Conservation (phyloP, 1,140 invertebrate genomes). For the Aphelenchoides besseyi region DNA sequence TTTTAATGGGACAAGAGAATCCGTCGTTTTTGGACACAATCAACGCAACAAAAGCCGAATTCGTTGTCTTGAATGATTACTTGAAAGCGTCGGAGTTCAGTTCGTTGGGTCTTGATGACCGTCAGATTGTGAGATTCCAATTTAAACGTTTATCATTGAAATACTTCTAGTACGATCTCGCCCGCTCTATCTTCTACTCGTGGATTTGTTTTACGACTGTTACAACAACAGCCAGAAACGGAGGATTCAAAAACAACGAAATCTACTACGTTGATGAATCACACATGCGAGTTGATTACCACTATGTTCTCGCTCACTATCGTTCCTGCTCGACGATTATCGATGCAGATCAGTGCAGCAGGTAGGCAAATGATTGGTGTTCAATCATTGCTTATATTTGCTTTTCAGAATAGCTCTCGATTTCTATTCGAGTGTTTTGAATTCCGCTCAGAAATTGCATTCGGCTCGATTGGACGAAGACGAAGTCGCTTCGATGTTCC, state of each 20-base stretch:
- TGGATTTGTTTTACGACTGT: constrained; percentile 10
- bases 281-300: constrained; percentile 4
- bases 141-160: not conserved
- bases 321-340: not conserved
- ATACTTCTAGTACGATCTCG: not conserved
- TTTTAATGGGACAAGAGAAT: not conserved
- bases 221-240: constrained; percentile 6
- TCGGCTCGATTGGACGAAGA: not conserved
- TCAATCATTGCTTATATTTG: not conserved
- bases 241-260: constrained; percentile 15
- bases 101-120: not conserved
- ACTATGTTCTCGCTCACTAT: not conserved
- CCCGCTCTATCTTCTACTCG: constrained; percentile 8
- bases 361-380: not conserved
- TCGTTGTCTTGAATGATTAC: not conserved
- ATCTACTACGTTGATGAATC: constrained; percentile 8
- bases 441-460: constrained; percentile 17
- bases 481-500: constrained; percentile 1
- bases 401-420: not conserved
- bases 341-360: not conserved
- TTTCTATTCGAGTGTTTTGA: not conserved
- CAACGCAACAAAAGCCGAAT: not conserved
- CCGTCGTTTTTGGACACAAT: not conserved
- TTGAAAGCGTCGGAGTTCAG: not conserved
- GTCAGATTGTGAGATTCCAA: not conserved